These are phyloP conservation scores for Polyodon spathula DNA, from an alignment of 2,113 vertebrate species.

Conservation along the genomic window DNA sequence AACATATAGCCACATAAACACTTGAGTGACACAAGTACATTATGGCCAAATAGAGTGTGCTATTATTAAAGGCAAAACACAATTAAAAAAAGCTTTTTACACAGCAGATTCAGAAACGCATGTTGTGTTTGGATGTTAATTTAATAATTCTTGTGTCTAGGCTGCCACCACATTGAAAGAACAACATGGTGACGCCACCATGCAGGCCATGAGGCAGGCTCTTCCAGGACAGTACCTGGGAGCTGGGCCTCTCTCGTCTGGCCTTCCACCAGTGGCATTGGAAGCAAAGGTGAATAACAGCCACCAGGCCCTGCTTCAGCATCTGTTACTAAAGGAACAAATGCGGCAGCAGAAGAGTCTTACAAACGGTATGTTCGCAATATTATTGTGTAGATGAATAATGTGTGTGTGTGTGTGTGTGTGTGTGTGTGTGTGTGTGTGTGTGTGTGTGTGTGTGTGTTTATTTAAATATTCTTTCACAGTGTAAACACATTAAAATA, in stretches of 20 bases:
- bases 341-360: conserved; percentile 91
- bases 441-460: neutral
- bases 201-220: conserved; percentile 58
- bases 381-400: neutral
- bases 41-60: too few species aligned
- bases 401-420: neutral
- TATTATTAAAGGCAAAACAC: too few species aligned
- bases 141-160: conserved; percentile 47
- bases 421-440: neutral
- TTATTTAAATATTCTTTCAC: too few species aligned
- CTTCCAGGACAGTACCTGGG: conserved; percentile 73
- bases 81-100: too few species aligned
- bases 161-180: conserved; percentile 77
- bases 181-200: conserved; percentile 60
- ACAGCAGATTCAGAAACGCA: too few species aligned
- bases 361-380: conserved; percentile 63
- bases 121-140: too few species aligned
- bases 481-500: too few species aligned
- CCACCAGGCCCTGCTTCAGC: conserved; percentile 92
- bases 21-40: too few species aligned
- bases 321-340: conserved; percentile 91
- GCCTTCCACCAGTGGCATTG: conserved; percentile 62
- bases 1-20: too few species aligned
- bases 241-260: conserved; percentile 48
- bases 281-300: conserved; percentile 88